Percentiles rank a stretch among this genome's conserved stretches.
These are phyloP conservation scores for Phrynocephalus forsythii DNA, from an alignment of 2,797 vertebrate genomes.

Conservation along the genomic window DNA sequence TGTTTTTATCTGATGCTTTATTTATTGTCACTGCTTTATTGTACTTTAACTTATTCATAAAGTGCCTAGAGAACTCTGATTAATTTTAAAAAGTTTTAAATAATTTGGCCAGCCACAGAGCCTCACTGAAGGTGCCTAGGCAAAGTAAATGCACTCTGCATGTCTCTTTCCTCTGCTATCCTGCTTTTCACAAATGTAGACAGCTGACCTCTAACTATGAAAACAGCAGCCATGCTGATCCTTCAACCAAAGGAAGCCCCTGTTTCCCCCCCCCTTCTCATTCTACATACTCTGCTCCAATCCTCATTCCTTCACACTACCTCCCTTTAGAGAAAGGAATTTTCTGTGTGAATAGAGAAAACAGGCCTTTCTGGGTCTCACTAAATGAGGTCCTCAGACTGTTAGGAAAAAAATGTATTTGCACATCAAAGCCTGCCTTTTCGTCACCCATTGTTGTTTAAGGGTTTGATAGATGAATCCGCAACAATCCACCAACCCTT, in stretches of 20 bases:
- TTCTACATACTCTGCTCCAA: neutral
- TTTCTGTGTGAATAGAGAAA: too few species aligned
- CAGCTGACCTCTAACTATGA: neutral
- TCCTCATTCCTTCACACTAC: neutral
- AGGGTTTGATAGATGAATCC: neutral
- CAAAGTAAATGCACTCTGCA: too few species aligned
- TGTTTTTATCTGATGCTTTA: too few species aligned
- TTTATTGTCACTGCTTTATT: neutral
- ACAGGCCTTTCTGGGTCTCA: conserved; percentile 16
- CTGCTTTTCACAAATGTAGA: neutral
- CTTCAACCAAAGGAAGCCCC: neutral
- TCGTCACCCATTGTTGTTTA: neutral
- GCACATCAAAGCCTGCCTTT: too few species aligned
- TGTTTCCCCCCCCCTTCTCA: neutral
- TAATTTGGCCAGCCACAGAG: neutral
- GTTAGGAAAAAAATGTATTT: neutral
- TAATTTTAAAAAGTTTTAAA: neutral
- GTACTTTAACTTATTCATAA: neutral
- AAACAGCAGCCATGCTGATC: neutral
- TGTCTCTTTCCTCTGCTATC: neutral
- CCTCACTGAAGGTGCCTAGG: neutral
- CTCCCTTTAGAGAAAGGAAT: neutral
- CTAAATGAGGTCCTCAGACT: conserved; percentile 31
- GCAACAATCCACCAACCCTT: neutral
- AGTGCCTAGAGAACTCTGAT: neutral